These are phyloP conservation scores for Lagopus leucura DNA, from an alignment of 2,113 vertebrate genomes.

Conservation along the genomic window DNA sequence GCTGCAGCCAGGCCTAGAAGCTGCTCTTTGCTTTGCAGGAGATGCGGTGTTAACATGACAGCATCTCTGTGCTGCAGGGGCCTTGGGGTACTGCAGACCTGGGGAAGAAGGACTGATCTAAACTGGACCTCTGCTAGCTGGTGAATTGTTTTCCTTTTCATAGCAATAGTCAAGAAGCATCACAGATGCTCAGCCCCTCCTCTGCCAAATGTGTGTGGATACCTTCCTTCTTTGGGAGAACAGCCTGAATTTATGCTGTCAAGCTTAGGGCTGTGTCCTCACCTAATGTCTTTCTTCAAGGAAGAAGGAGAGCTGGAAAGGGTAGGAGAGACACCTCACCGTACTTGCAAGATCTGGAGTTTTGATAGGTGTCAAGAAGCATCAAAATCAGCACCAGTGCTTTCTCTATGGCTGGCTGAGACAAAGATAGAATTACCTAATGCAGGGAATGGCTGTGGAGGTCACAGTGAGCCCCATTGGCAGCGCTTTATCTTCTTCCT, in stretches of 20 bases:
- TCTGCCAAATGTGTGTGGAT: neutral
- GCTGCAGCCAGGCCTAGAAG: neutral
- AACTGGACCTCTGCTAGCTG: neutral
- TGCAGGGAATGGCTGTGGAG: neutral
- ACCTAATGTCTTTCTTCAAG: neutral
- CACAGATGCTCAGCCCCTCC: neutral
- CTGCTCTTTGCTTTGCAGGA: accelerated
- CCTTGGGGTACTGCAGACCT: neutral
- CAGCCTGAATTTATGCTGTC: neutral
- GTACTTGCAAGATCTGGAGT: neutral
- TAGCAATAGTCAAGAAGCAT: neutral
- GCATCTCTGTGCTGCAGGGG: neutral
- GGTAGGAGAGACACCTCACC: neutral
- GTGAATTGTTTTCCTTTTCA: neutral
- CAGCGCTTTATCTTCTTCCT: neutral
- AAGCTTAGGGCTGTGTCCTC: neutral
- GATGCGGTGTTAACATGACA: accelerated
- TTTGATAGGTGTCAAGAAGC: neutral
- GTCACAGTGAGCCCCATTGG: neutral
- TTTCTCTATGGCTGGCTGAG: neutral
- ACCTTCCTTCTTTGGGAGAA: neutral
- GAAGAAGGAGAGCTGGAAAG: neutral
- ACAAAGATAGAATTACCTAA: neutral
- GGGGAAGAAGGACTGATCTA: neutral
- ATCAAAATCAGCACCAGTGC: neutral